Base-by-base conservation (phyloP, 2,113 vertebrate species). In the Equus quagga region DNA sequence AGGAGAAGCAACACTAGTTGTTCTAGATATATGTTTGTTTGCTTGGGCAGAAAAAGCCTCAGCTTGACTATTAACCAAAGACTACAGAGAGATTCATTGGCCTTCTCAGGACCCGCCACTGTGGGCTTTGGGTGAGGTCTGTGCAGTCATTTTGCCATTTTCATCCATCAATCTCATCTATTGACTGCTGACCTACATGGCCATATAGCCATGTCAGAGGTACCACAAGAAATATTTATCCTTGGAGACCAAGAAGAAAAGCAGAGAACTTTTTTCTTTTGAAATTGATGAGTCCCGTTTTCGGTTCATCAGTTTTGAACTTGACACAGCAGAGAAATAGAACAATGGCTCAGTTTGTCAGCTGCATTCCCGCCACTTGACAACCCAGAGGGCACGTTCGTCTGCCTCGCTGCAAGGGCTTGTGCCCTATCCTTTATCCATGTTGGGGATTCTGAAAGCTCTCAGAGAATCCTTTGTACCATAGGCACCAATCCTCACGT, bases 291-390 rank as follows among this genome's bases (percentile, higher is more conserved):
- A 84, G 36, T 19, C 46, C 23, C 46, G 31, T 49, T 73, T 78
- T 86, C 60, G 44, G 56, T 78, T 81, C 93, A 97, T 91, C 41
- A 36, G 44, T 94, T 96, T 84, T 80, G 76, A 72, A 75, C 46
- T 56, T 65, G 84, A 92, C 58, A 83, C 8, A 65, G 28, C 26
- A 79, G 15, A 51, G 90, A 93, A 91, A 65, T 15, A 85, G 41
- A 85, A 69, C 1, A 24, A 23, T 54, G 54, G 23, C 9, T 28
- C 36, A 18, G 54, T 75, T 88, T 82, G 19, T 91, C 24, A 11
- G 23, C 44, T 51, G 49, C 21, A 28, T 31, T 28, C 75, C 24
- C 28, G 36, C 17, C 58, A 9, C 31, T 31, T 73, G 41, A 26
- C 82, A 86, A 33, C 17, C 18, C 56, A 19, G 31, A 91, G 13